A percentile compares a stretch with the other conserved stretches of the same genome.
Conservation (phyloP, 2,797 vertebrate genomes). For the Lophius americanus region DNA sequence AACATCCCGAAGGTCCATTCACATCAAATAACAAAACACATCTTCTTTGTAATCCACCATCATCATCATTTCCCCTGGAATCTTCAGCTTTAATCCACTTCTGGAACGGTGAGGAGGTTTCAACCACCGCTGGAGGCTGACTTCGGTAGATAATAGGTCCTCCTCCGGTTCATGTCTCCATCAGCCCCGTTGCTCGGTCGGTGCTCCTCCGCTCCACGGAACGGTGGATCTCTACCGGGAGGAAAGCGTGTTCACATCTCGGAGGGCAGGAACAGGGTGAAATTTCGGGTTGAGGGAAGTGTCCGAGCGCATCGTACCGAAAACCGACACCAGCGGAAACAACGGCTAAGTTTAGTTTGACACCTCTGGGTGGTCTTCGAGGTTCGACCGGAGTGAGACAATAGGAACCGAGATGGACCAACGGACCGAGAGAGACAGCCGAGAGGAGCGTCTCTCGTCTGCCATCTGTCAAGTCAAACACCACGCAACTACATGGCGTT, state of each 20-base stretch:
- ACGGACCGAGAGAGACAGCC: constrained; percentile 67
- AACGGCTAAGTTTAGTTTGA: constrained; percentile 38
- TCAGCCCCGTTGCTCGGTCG: constrained; percentile 24
- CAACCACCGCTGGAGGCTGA: constrained; percentile 42
- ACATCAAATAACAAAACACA: constrained; percentile 17
- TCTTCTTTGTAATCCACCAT: constrained; percentile 18
- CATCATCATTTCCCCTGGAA: not conserved
- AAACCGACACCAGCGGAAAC: not conserved
- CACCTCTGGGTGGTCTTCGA: constrained; percentile 54
- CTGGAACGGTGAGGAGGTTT: constrained; percentile 27
- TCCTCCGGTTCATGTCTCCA: constrained; percentile 46
- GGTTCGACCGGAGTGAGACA: constrained; percentile 62
- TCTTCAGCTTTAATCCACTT: constrained; percentile 30
- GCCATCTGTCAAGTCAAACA: constrained; percentile 75
- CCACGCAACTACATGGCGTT: not conserved
- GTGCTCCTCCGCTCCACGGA: constrained; percentile 20
- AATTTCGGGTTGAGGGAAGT: constrained; percentile 39
- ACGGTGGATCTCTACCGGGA: constrained; percentile 2
- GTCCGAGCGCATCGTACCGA: constrained; percentile 12
- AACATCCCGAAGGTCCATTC: constrained; percentile 44
- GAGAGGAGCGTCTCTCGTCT: constrained; percentile 70
- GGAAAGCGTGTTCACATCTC: constrained; percentile 38
- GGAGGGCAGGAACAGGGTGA: constrained; percentile 13
- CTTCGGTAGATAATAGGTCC: constrained; percentile 39
- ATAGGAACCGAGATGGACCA: constrained; percentile 72